Evolutionary conservation across 2,113 vertebrate species (phyloP).

Genomic region (Piprites chloris): DNA sequence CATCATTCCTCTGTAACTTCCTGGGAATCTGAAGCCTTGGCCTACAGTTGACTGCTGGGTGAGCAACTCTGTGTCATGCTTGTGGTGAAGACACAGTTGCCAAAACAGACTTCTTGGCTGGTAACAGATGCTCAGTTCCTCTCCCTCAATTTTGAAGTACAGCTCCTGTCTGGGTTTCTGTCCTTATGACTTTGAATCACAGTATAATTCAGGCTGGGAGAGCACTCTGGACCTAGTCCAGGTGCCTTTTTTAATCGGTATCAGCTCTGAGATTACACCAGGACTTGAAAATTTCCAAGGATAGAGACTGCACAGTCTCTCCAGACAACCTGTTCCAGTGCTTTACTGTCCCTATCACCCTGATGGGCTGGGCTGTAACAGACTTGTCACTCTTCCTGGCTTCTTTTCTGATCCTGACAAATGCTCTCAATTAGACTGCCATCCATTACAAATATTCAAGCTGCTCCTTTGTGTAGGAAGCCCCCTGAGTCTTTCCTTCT

Average conservation of each 20-base stretch:
- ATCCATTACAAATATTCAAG: not conserved
- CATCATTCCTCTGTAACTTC: not conserved
- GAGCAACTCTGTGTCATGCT: not conserved
- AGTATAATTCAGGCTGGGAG: not conserved
- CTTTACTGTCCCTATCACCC: not conserved
- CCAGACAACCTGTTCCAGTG: not conserved
- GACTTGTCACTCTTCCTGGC: not conserved
- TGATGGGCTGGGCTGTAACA: not conserved
- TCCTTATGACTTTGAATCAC: not conserved
- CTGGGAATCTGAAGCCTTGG: not conserved
- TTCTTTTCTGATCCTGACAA: not conserved
- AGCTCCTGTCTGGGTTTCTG: not conserved
- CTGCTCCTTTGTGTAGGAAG: not conserved
- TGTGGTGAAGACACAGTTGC: not conserved
- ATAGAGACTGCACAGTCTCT: not conserved
- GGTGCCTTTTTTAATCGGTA: not conserved
- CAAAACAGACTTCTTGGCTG: not conserved
- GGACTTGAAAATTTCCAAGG: not conserved
- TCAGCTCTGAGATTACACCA: not conserved
- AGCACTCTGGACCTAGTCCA: not conserved
- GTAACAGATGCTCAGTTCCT: not conserved
- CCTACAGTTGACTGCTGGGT: not conserved
- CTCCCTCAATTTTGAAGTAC: not conserved
- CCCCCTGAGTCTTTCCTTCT: fast-evolving
- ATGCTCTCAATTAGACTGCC: not conserved